Conservation (phyloP, 2,888 invertebrate species). For the Pammene fasciana region DNA sequence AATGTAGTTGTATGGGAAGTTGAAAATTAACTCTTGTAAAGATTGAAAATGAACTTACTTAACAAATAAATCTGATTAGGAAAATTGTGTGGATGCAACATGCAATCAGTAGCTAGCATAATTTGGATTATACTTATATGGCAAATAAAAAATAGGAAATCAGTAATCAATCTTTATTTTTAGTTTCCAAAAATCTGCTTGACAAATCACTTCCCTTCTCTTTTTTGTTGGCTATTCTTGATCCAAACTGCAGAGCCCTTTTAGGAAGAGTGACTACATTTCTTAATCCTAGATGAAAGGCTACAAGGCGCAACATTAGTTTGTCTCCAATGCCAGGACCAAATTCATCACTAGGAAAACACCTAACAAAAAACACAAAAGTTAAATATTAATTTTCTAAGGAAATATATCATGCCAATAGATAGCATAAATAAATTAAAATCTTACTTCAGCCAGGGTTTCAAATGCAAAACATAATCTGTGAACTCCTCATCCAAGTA, state of each 20-base stretch:
- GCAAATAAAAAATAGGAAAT: background rate
- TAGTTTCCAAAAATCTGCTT: conserved; percentile 56
- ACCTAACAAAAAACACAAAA: conserved; percentile 66
- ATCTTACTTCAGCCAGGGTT: conserved; percentile 86
- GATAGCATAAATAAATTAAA: background rate
- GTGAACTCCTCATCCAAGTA: conserved; percentile 89
- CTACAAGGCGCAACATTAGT: conserved; percentile 90
- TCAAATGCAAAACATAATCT: conserved; percentile 84
- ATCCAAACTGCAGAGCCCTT: conserved; percentile 98
- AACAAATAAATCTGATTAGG: no score
- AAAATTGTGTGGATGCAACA: background rate
- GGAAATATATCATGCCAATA: no score
- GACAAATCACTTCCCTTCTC: conserved; percentile 94
- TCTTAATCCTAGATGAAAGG: conserved; percentile 86
- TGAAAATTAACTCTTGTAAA: no score
- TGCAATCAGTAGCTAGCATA: background rate
- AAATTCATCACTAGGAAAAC: conserved; percentile 82
- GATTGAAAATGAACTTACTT: no score
- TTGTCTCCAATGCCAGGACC: conserved; percentile 96
- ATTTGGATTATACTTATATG: background rate
- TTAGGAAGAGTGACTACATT: conserved; percentile 90
- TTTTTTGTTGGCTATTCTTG: conserved; percentile 94
- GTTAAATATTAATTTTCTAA: no score
- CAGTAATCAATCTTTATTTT: conserved; percentile 13
- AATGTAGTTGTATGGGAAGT: background rate